Evolutionary conservation across 2,797 vertebrate species (phyloP), one percentile per base, ranked within the genome.

Genomic region (Bryconaethiops microstoma): DNA sequence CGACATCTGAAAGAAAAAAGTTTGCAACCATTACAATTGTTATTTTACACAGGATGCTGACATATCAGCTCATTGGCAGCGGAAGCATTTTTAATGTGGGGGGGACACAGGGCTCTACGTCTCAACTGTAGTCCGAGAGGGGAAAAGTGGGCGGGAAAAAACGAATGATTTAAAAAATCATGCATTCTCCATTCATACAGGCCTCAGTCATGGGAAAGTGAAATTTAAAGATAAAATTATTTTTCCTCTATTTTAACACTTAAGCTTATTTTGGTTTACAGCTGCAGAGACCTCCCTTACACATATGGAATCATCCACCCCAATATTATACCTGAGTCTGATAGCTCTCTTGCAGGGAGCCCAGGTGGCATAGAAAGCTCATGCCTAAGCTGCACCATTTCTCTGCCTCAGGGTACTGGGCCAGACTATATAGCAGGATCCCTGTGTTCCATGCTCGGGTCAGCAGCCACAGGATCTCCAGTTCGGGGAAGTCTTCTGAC

Each of bases 361-460:
- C 91, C 52, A 98, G 93, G 82, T 96, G 91, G 76, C 35, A 86
- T 84, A 99, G 86, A 81, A 98, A 96, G 78, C 91, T 92, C 94
- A 99, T 94, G 65, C 94, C 94, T 42, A 98, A 85, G 64, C 92
- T 88, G 10, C 96, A 97, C 97, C 97, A 99, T 85, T 91, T 95
- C 90, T 97, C 95, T 0, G 96, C 95, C 83, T 95, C 93, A 0
- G 88, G 82, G 75, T 94, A 98, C 88, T 94, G 95, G 9, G 90
- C 89, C 80, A 89, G 65, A 21, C 91, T 94, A 84, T 95, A 97
- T 80, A 96, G 92, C 87, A 94, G 76, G 84, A 98, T 93, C 68
- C 96, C 97, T 0, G 90, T 95, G 85, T 99, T 99, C 97, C 97
- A 99, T 8, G 96, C 95, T 73, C 93, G 93, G 65, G 94, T 96